phyloP scores from a whole-genome alignment of 2,888 invertebrate species.

The Drosophila neonasuta region DNA sequence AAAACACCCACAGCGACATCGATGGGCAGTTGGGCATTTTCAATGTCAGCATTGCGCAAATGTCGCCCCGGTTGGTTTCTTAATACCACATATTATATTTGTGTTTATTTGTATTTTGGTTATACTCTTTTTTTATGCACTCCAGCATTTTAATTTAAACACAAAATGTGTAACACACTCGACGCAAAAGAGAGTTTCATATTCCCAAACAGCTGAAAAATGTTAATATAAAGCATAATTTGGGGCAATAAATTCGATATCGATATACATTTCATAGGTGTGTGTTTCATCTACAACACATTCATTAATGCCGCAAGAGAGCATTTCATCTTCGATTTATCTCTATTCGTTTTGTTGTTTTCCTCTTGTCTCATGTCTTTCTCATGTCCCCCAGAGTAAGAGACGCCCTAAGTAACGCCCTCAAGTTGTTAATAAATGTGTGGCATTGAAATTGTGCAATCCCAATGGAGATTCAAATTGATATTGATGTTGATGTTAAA shows the following conservation, averaged over 20 bases:
- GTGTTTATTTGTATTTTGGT: no score
- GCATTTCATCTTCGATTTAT: slow-evolving; percentile 15
- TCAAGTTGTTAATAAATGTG: slow-evolving; percentile 54
- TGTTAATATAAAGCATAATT: slow-evolving; percentile 4
- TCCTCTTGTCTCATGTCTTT: slow-evolving; percentile 29
- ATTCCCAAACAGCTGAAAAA: neutral
- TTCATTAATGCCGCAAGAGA: slow-evolving; percentile 5
- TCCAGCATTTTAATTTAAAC: slow-evolving; percentile 13
- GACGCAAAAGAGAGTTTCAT: neutral
- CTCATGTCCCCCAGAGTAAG: slow-evolving; percentile 22
- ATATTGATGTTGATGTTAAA: slow-evolving; percentile 41
- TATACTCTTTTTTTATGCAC: neutral
- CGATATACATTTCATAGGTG: neutral
- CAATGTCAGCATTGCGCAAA: slow-evolving; percentile 74
- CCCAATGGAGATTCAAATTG: slow-evolving; percentile 46
- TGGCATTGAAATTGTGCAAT: slow-evolving; percentile 72
- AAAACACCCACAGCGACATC: slow-evolving; percentile 55
- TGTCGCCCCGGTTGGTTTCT: slow-evolving; percentile 45
- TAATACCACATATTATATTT: slow-evolving; percentile 19
- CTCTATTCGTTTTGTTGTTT: slow-evolving; percentile 12
- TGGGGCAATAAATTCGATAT: neutral
- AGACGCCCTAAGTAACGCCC: slow-evolving; percentile 59
- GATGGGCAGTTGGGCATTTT: slow-evolving; percentile 60
- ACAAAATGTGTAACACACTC: slow-evolving; percentile 18
- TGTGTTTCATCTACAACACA: neutral